These are phyloP conservation scores for Clivina fossor DNA, from an alignment of 2,888 invertebrate species.

Conservation along the genomic window DNA sequence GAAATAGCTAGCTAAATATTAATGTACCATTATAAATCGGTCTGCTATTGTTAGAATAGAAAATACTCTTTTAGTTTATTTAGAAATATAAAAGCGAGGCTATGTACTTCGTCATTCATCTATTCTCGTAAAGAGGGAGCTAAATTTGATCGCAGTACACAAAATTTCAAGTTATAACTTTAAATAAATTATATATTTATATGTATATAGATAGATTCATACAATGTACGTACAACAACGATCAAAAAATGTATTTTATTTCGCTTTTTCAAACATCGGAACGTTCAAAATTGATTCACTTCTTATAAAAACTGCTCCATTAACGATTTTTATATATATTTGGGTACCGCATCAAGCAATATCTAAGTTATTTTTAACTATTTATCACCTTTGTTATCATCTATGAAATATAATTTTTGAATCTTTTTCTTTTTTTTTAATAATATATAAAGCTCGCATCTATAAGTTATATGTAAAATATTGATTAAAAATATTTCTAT, in stretches of 20 bases:
- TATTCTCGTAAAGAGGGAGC: neutral
- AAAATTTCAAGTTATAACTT: neutral
- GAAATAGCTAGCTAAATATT: conserved; percentile 14
- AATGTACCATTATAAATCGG: too few relatives aligned
- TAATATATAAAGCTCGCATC: too few relatives aligned
- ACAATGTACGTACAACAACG: neutral
- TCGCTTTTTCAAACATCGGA: neutral
- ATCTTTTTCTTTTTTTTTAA: too few relatives aligned
- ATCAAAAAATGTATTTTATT: neutral
- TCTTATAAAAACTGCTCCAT: too few relatives aligned
- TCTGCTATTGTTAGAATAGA: conserved; percentile 28
- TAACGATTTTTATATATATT: too few relatives aligned
- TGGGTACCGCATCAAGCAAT: too few relatives aligned
- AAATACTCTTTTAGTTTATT: conserved; percentile 12
- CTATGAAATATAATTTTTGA: too few relatives aligned
- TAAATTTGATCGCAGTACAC: neutral
- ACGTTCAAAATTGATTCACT: neutral
- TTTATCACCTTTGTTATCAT: too few relatives aligned
- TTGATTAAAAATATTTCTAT: too few relatives aligned
- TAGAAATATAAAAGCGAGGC: conserved; percentile 15
- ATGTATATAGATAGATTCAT: neutral
- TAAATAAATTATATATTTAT: neutral
- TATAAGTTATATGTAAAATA: too few relatives aligned
- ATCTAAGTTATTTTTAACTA: too few relatives aligned
- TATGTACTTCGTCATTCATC: neutral